A percentile compares a stretch with the other conserved stretches of the same genome.
Evolutionary conservation across 2,888 invertebrate genomes (phyloP).

Genomic region (Agapostemon virescens): DNA sequence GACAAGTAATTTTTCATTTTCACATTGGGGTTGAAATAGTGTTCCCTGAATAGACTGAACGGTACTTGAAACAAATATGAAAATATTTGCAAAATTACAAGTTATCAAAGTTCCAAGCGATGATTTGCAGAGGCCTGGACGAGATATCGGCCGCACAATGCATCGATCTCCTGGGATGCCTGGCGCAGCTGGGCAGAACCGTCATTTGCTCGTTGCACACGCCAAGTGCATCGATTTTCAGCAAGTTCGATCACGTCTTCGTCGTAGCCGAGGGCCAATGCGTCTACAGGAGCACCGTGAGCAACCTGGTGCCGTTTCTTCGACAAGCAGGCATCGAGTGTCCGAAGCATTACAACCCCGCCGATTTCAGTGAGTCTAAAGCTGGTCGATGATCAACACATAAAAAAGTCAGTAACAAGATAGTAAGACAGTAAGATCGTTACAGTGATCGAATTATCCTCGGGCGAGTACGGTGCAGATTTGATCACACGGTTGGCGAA

Average conservation of each 20-base stretch:
- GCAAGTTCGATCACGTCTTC: constrained; percentile 95
- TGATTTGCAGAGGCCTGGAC: constrained; percentile 89
- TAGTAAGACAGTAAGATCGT: too few species aligned
- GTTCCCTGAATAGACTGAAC: too few species aligned
- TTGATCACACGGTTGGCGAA: constrained; percentile 86
- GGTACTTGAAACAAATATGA: too few species aligned
- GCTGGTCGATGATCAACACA: too few species aligned
- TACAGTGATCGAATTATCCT: constrained; percentile 88
- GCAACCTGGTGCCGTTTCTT: constrained; percentile 91
- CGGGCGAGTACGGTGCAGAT: constrained; percentile 88
- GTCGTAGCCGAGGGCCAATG: constrained; percentile 94
- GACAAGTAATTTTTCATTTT: too few species aligned
- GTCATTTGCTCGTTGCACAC: constrained; percentile 97
- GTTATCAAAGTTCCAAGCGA: too few species aligned
- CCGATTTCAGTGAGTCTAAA: constrained; percentile 91
- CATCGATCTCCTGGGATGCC: constrained; percentile 89
- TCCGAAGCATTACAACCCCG: constrained; percentile 96
- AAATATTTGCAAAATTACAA: too few species aligned
- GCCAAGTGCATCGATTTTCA: constrained; percentile 95
- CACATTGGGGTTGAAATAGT: too few species aligned
- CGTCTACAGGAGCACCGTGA: constrained; percentile 91
- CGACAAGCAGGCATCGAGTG: constrained; percentile 89
- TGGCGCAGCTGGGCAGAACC: constrained; percentile 93
- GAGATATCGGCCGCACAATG: constrained; percentile 95
- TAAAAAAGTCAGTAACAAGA: too few species aligned